Percentiles rank a stretch among this genome's conserved stretches.
These are phyloP conservation scores for Apamea sordens DNA, from an alignment of 2,888 invertebrate genomes.

Conservation along the genomic window DNA sequence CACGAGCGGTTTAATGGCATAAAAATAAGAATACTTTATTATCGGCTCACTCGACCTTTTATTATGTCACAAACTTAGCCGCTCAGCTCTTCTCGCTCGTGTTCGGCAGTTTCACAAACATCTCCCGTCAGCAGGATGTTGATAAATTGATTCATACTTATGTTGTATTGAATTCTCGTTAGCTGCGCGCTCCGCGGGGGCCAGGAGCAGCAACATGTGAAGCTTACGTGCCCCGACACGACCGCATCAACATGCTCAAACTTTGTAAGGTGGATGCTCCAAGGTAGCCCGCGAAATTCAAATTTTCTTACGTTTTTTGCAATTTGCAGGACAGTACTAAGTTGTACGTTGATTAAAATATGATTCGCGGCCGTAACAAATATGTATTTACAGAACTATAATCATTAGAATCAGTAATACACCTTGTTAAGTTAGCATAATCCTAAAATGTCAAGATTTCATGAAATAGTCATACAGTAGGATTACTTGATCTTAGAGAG, in stretches of 20 bases:
- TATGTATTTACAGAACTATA: too few species aligned
- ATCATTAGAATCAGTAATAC: too few species aligned
- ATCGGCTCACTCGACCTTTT: conserved; percentile 49
- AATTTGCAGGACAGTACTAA: too few species aligned
- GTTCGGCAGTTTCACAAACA: conserved; percentile 48
- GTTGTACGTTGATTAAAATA: too few species aligned
- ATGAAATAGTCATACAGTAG: too few species aligned
- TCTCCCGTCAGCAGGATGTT: conserved; percentile 64
- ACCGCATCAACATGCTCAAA: conserved; percentile 31
- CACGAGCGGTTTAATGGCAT: conserved; percentile 55
- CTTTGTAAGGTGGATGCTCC: conserved; percentile 31
- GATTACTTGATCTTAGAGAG: too few species aligned
- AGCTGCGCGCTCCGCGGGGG: conserved; percentile 40
- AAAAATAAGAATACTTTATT: conserved; percentile 62
- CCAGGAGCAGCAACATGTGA: conserved; percentile 51
- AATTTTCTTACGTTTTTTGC: too few species aligned
- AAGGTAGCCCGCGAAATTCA: too few species aligned
- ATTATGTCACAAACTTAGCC: conserved; percentile 54
- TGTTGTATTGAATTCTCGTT: conserved; percentile 72
- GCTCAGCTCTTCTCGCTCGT: conserved; percentile 32
- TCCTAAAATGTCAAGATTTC: too few species aligned
- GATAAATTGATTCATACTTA: conserved; percentile 71
- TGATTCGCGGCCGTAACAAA: too few species aligned
- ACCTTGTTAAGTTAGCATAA: too few species aligned
- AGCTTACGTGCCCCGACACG: conserved; percentile 51